A percentile compares a stretch with the other conserved stretches of the same genome.
Conservation (phyloP, 2,888 invertebrate genomes). For the Neoscelio sp. region DNA sequence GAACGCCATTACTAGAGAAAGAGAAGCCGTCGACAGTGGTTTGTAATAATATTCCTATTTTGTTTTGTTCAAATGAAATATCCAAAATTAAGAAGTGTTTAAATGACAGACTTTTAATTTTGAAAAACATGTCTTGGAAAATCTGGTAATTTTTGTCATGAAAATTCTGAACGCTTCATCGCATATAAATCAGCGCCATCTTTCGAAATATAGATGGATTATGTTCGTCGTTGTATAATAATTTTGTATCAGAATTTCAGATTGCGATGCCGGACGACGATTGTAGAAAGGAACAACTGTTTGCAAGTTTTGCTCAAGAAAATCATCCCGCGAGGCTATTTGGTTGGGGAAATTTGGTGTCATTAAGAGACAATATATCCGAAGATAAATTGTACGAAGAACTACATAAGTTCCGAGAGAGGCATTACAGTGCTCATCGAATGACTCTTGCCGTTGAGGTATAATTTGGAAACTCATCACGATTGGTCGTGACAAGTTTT, state of each 20-base stretch:
- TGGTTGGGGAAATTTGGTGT: conserved; percentile 92
- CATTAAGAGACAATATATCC: conserved; percentile 87
- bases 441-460: conserved; percentile 96
- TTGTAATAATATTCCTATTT: conserved; percentile 1
- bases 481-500: too few species aligned
- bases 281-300: conserved; percentile 90
- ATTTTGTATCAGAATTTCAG: conserved; percentile 88
- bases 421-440: conserved; percentile 93
- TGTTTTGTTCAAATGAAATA: too few species aligned
- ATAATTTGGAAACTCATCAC: too few species aligned
- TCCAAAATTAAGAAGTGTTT: too few species aligned
- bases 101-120: too few species aligned
- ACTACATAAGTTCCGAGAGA: conserved; percentile 89
- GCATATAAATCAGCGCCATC: background rate
- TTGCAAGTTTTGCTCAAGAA: conserved; percentile 87
- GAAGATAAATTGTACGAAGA: conserved; percentile 88
- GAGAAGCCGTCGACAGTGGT: conserved; percentile 95
- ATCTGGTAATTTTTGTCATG: too few species aligned
- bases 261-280: conserved; percentile 90
- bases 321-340: conserved; percentile 92
- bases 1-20: conserved; percentile 93
- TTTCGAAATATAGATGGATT: too few species aligned
- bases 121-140: too few species aligned
- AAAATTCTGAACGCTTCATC: too few species aligned
- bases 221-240: too few species aligned